Percentiles rank a stretch among this genome's conserved stretches.
Conservation (phyloP, 2,797 vertebrate genomes). For the Syngnathus acus region DNA sequence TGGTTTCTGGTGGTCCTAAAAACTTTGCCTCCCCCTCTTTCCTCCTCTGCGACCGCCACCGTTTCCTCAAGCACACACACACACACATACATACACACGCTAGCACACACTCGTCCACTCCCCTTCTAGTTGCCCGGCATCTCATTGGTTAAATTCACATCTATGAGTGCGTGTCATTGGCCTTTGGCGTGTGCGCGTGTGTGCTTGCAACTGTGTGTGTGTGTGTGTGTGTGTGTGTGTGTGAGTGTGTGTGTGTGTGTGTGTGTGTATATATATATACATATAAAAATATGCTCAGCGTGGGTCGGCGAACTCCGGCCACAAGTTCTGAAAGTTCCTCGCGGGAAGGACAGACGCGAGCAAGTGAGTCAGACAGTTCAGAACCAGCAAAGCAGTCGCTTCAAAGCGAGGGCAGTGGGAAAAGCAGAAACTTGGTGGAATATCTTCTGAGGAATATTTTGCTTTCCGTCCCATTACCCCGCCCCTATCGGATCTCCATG, state of each 20-base stretch:
- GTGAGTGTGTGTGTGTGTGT: background rate
- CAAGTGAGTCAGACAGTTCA: constrained; percentile 43
- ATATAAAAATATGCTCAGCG: constrained; percentile 41
- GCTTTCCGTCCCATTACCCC: constrained; percentile 13
- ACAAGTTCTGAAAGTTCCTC: constrained; percentile 71
- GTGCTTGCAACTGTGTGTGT: background rate
- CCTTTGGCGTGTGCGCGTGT: constrained; percentile 50
- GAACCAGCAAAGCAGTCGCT: constrained; percentile 31
- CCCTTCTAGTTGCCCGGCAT: constrained; percentile 41
- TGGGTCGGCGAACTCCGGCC: constrained; percentile 69
- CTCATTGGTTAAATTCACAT: constrained; percentile 56
- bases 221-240: background rate
- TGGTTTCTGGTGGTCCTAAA: constrained; percentile 23
- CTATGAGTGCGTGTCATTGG: constrained; percentile 70
- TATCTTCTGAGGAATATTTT: constrained; percentile 39
- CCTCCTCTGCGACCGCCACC: background rate
- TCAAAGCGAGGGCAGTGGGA: constrained; percentile 17
- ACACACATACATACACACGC: constrained; percentile 26
- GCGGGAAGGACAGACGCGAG: constrained; percentile 43
- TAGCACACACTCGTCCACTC: constrained; percentile 29
- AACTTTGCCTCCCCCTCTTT: constrained; percentile 22
- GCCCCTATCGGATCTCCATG: constrained; percentile 54
- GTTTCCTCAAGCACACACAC: constrained; percentile 10
- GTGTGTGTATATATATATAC: background rate
- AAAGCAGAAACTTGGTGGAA: constrained; percentile 42